Base-by-base conservation (phyloP, 2,888 invertebrate genomes). In the Drepana falcataria region DNA sequence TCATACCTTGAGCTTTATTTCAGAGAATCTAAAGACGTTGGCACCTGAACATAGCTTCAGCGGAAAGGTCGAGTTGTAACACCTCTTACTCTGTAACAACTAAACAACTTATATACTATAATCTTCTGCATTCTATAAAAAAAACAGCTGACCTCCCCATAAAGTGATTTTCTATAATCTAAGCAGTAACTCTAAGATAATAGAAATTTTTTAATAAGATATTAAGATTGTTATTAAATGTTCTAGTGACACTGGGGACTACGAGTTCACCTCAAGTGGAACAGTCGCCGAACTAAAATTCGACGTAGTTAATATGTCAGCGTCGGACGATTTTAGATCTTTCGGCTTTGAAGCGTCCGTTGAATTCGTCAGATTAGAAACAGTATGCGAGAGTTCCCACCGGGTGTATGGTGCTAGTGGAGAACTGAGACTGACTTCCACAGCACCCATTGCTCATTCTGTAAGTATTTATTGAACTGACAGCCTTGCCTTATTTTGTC, bases 321-420 rank as follows among this genome's bases (percentile, higher is more conserved):
- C 96, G 1, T 89, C 95, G 33, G 96, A 97, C 73, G 96, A 98
- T 90, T 96, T 96, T 78, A 94, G 96, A 57, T 94, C 95, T 51
- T 93, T 97, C 64, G 95, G 95, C 74, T 96, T 97, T 81, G 96
- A 97, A 79, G 97, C 95, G 4, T 93, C 93, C 48, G 97, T 95
- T 83, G 96, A 96, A 77, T 96, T 96, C 69, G 92, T 96, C 7
- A 93, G 95, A 69, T 89, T 94, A 49, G 93, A 93, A n/a, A 92
- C 93, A 0, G 92, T 92, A 35, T 96, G 96, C 74, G 92, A 93
- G 58, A 93, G 93, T 64, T 93, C 94, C 51, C 93, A 95, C 65
- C 91, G 94, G 64, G 93, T 95, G 53, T 92, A 93, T 56, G 96
- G 96, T 0, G 92, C 96, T 3, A 96, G 95, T 68, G 97, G 97